Evolutionary conservation across 2,888 invertebrate species (phyloP).

Genomic region (Drosophila koepferae): DNA sequence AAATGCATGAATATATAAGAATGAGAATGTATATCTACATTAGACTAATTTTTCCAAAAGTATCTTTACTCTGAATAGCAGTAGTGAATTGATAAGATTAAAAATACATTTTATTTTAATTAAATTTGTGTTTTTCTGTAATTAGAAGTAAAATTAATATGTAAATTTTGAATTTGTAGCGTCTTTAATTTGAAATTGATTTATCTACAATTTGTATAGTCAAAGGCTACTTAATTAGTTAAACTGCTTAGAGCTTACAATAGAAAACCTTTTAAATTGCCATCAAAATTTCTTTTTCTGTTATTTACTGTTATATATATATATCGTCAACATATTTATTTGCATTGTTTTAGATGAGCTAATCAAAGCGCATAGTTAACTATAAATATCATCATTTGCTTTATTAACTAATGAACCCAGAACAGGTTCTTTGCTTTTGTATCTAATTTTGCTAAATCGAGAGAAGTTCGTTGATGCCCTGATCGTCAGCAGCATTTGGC

Average conservation of each 20-base stretch:
- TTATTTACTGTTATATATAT: neutral
- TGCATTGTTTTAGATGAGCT: conserved; percentile 23
- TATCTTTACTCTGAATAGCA: no score
- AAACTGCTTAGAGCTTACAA: neutral
- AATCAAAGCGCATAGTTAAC: conserved; percentile 34
- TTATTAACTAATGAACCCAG: conserved; percentile 43
- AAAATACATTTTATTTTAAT: neutral
- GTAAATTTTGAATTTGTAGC: neutral
- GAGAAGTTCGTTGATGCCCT: conserved; percentile 18
- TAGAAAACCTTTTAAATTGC: neutral
- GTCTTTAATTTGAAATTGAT: neutral
- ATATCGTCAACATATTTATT: conserved; percentile 12
- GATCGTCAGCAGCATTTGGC: neutral
- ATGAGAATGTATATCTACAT: neutral
- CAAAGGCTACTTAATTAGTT: neutral
- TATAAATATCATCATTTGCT: conserved; percentile 19
- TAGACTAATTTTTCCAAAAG: no score
- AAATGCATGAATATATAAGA: neutral
- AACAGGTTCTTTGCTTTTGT: conserved; percentile 44
- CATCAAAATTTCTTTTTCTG: neutral
- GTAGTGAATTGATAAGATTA: no score
- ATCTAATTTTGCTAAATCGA: conserved; percentile 27
- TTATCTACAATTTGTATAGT: no score
- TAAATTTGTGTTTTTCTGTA: neutral
- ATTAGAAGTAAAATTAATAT: neutral